These are phyloP conservation scores for Schrankia costaestrigalis DNA, from an alignment of 2,888 invertebrate species.

Conservation along the genomic window DNA sequence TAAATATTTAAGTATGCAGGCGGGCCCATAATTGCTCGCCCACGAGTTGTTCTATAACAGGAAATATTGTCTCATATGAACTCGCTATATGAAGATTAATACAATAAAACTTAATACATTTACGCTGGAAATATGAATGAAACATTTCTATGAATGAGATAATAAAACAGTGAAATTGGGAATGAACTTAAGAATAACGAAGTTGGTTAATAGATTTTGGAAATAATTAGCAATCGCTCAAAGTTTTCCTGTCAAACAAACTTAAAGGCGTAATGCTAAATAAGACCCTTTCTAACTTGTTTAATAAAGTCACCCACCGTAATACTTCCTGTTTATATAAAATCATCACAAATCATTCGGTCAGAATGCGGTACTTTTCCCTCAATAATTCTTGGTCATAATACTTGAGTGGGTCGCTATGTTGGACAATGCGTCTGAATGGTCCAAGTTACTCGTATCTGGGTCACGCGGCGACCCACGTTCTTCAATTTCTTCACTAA, in stretches of 20 bases:
- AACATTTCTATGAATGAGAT: conserved; percentile 3
- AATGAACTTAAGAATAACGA: conserved; percentile 5
- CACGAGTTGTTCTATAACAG: conserved; percentile 18
- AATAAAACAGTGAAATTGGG: conserved; percentile 2
- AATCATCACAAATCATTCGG: conserved; percentile 14
- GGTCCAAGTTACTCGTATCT: conserved; percentile 23
- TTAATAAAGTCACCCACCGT: conserved; percentile 12
- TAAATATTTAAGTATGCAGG: conserved; percentile 11
- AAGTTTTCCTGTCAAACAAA: too few species aligned
- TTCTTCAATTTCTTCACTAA: conserved; percentile 28
- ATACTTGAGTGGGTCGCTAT: conserved; percentile 13
- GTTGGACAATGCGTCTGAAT: conserved; percentile 29
- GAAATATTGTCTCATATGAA: conserved; percentile 12
- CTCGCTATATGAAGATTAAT: too few species aligned
- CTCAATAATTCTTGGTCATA: conserved; percentile 13
- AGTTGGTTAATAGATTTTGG: conserved; percentile 5
- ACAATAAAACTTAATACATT: conserved; percentile 11
- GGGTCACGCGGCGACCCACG: conserved; percentile 35
- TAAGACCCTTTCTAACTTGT: conserved; percentile 8
- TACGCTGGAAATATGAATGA: conserved; percentile 2
- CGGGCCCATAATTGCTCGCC: conserved; percentile 20
- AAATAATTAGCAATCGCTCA: too few species aligned
- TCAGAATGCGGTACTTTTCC: conserved; percentile 13
- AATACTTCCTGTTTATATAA: conserved; percentile 7
- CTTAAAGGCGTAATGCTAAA: conserved; percentile 11